Evolutionary conservation across 2,113 vertebrate genomes (phyloP).

Genomic region (Mesitornis unicolor): DNA sequence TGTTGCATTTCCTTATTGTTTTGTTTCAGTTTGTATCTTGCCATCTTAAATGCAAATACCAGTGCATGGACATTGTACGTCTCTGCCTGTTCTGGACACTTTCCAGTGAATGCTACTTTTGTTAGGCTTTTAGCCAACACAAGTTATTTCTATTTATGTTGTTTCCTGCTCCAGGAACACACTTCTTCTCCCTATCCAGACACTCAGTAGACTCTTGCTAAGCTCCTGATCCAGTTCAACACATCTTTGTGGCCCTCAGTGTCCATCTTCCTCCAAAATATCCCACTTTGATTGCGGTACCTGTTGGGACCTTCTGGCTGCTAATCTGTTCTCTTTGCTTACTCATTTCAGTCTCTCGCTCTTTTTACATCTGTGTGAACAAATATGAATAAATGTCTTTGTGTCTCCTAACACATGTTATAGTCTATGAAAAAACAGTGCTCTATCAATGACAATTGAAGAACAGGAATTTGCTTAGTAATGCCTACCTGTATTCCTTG

Average conservation of each 20-base stretch:
- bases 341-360: neutral
- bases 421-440: neutral
- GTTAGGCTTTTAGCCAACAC: neutral
- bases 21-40: neutral
- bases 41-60: neutral
- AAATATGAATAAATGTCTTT: neutral
- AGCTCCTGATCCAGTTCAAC: neutral
- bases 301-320: neutral
- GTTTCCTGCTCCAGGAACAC: neutral
- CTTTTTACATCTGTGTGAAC: neutral
- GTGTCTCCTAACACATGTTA: neutral
- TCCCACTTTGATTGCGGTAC: neutral
- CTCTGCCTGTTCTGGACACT: neutral
- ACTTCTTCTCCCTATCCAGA: neutral
- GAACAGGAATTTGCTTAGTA: neutral
- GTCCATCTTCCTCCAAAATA: neutral
- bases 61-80: rapidly evolving
- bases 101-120: neutral
- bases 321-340: neutral
- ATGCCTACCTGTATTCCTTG: neutral
- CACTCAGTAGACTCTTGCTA: neutral
- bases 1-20: neutral
- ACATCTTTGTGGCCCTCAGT: neutral
- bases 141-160: neutral
- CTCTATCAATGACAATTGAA: neutral